phyloP scores from a whole-genome alignment of 1,140 invertebrate species.

The Cyclargus thomasi region DNA sequence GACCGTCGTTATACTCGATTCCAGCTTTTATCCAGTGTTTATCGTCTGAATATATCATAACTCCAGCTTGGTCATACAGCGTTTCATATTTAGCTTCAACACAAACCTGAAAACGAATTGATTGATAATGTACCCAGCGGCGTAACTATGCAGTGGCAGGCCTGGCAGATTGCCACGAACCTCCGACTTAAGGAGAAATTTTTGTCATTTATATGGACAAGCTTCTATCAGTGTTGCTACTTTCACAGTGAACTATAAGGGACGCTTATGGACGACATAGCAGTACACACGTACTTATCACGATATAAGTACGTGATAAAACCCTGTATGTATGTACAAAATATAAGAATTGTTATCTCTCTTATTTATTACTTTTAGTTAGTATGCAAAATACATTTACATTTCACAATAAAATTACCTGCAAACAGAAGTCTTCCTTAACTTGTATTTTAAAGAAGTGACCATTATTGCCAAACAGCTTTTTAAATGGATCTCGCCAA shows the following conservation, averaged over 20 bases:
- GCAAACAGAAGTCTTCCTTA: conserved; percentile 44
- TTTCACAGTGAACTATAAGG: no score
- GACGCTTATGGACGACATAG: no score
- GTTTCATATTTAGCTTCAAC: conserved; percentile 47
- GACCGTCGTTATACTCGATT: conserved; percentile 55
- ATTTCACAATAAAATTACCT: conserved; percentile 35
- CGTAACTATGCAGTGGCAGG: no score
- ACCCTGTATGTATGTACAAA: no score
- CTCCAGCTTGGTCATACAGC: conserved; percentile 52
- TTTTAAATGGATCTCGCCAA: conserved; percentile 54
- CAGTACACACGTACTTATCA: no score
- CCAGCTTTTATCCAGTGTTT: conserved; percentile 54
- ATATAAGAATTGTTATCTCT: background rate
- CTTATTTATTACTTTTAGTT: background rate
- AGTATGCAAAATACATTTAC: no score
- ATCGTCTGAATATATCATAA: conserved; percentile 52
- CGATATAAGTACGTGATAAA: no score
- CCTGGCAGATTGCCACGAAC: no score
- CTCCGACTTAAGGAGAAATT: no score
- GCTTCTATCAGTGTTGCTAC: no score
- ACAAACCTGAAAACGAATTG: conserved; percentile 39
- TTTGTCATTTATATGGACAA: no score
- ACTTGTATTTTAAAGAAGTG: conserved; percentile 44
- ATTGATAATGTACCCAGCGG: no score
- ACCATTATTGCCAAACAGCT: conserved; percentile 41